Evolutionary conservation across 2,113 vertebrate genomes (phyloP).

Genomic region (Talpa occidentalis): DNA sequence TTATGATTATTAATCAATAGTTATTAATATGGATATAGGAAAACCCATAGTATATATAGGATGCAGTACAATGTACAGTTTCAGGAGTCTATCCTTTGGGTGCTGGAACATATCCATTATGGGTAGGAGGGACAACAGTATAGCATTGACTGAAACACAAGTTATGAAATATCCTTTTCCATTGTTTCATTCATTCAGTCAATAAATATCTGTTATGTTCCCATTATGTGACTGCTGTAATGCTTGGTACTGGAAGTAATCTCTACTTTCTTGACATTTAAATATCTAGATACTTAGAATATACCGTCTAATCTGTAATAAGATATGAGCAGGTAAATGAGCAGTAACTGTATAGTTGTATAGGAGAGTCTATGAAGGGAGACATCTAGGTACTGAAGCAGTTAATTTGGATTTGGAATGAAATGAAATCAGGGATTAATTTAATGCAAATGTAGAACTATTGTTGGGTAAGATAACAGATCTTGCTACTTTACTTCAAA

Average conservation of each 20-base stretch:
- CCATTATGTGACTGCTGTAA: background rate
- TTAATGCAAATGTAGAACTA: constrained; percentile 20
- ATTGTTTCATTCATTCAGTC: background rate
- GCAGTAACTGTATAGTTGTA: background rate
- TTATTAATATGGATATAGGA: background rate
- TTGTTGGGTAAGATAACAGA: background rate
- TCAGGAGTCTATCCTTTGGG: background rate
- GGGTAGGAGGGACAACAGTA: background rate
- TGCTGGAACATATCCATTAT: background rate
- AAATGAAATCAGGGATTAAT: constrained; percentile 26
- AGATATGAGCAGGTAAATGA: background rate
- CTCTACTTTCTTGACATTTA: background rate
- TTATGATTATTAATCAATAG: too few relatives aligned
- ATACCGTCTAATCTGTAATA: background rate
- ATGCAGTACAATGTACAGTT: background rate
- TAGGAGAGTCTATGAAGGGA: background rate
- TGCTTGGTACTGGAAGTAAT: background rate
- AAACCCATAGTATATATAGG: background rate
- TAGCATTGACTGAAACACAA: background rate
- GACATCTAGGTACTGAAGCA: background rate
- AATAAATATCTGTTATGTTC: background rate
- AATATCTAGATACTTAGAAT: background rate
- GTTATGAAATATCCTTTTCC: background rate
- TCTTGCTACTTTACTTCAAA: constrained; percentile 37
- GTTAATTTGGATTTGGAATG: background rate